Evolutionary conservation across 2,113 vertebrate species (phyloP), one percentile per base, ranked within the genome.

Genomic region (Pelecanoides urinatrix): DNA sequence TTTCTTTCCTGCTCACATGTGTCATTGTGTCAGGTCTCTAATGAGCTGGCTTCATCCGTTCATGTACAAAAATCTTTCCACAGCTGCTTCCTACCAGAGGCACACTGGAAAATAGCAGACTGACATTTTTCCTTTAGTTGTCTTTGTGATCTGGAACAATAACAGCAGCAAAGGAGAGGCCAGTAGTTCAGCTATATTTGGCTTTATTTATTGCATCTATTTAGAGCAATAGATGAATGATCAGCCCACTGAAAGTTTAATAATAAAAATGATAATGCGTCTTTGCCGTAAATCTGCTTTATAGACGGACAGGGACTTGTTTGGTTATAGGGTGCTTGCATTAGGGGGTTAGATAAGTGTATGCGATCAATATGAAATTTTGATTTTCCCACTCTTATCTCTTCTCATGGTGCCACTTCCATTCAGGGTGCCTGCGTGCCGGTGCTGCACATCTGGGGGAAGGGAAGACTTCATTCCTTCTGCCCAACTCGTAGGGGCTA

Each of bases 1-100:
- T 70, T 88, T 90, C 90, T 96, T 85, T 98, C 91, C 95, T 96
- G 86, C 93, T 67, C 88, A 73, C 25, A 14, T 94, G 55, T 86
- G 45, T 38, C 72, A 86, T 95, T 83, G 95, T 97, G 94, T 94
- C 90, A 94, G 92, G 91, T 86, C 90, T 62, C 92, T 95, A 40
- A 92, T 67, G 93, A 97, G 92, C 27, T 82, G 94, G 38, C 94
- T 97, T 94, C 85, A 73, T 93, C 95, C 62, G 79, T 89, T 97
- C 83, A 4, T 53, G 29, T 88, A 67, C 55, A 76, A 36, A 90
- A 92, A 45, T 83, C 90, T 93, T 70, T 40, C 85, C 92, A 90
- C 97, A 98, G 96, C 93, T 97, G 97, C 95, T 98, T 98, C 98
- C 97, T 97, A 77, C 84, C 95, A 90, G 89, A 67, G 77, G 66